Evolutionary conservation across 2,113 vertebrate species (phyloP).

Genomic region (Apteryx owenii): DNA sequence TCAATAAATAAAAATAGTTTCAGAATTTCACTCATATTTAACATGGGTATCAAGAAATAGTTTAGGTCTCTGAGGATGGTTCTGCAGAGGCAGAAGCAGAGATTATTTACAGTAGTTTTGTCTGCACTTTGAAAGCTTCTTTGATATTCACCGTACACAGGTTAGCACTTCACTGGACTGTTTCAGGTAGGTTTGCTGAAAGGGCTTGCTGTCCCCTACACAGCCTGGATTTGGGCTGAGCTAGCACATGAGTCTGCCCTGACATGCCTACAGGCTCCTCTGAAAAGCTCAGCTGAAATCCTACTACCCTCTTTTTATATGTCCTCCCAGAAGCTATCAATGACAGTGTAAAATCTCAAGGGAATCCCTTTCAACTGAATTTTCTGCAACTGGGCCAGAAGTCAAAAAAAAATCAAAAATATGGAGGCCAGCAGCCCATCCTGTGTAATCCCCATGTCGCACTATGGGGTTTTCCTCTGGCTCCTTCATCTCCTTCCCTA

Average conservation of each 20-base stretch:
- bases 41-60: not conserved
- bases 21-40: not conserved
- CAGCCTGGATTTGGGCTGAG: rapidly evolving
- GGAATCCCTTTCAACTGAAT: not conserved
- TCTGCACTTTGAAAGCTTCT: not conserved
- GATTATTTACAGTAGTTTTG: not conserved
- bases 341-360: not conserved
- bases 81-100: not conserved
- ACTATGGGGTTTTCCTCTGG: not conserved
- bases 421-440: not conserved
- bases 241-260: not conserved
- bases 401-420: not conserved
- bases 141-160: not conserved
- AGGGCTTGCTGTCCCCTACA: rapidly evolving
- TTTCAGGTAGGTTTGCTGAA: not conserved
- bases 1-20: not conserved
- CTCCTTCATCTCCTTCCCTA: not conserved
- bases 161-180: not conserved
- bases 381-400: not conserved
- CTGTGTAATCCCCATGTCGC: not conserved
- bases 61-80: not conserved
- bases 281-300: not conserved
- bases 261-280: rapidly evolving
- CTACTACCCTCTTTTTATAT: not conserved
- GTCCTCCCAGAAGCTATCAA: not conserved